Evolutionary conservation across 2,113 vertebrate species (phyloP).

Genomic region (Panurus biarmicus): DNA sequence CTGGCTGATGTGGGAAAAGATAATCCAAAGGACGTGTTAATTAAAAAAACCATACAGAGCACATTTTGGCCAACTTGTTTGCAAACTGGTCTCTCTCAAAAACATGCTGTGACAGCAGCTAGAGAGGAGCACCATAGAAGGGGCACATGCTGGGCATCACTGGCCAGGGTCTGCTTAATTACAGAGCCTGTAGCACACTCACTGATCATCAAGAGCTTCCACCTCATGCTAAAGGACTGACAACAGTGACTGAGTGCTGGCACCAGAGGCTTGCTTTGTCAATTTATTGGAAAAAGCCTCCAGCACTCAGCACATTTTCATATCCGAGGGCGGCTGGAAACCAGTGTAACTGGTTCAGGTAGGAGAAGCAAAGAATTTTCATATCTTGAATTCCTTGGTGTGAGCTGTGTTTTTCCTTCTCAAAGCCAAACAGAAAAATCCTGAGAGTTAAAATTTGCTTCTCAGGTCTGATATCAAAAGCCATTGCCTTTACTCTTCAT

Average conservation of each 20-base stretch:
- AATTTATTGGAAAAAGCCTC: background rate
- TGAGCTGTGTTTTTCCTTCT: background rate
- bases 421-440: background rate
- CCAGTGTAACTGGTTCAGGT: background rate
- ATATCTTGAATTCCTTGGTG: background rate
- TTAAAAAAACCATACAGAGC: background rate
- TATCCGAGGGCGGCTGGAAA: background rate
- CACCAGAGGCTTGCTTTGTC: background rate
- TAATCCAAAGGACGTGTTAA: background rate
- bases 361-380: background rate
- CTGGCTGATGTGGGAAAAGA: background rate
- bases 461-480: background rate
- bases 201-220: background rate
- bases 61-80: background rate
- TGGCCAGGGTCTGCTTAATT: background rate
- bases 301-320: background rate
- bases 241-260: background rate
- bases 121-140: background rate
- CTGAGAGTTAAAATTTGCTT: background rate
- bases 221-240: background rate
- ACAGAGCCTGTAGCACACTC: background rate
- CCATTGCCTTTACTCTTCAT: conserved; percentile 11
- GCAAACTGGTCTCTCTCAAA: background rate
- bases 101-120: background rate
- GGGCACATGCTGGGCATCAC: too few species aligned